Base-by-base conservation (phyloP, 2,113 vertebrate genomes). In the Scomber scombrus region DNA sequence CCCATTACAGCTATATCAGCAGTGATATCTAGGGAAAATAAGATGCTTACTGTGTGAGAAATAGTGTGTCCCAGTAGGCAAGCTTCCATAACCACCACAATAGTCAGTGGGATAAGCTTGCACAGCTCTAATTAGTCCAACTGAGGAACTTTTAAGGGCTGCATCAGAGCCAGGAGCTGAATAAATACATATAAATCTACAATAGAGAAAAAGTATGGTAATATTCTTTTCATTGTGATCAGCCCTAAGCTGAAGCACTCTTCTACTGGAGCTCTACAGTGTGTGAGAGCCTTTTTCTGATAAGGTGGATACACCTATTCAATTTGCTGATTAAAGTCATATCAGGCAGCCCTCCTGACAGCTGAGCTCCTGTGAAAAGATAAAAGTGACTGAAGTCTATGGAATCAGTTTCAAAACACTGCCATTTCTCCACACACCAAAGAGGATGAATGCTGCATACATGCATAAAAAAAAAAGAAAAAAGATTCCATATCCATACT, bases 281-380 rank as follows among this genome's bases (percentile, higher is more conserved):
- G 70, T 81, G 61, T 68, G 63, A 78, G 87, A 91, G 84, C 72
- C 54, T 77, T 65, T 82, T 55, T 74, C 60, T 78, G 76, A 90
- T 91, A 84, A 89, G 82, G 82, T 75, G 82, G 86, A 86, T 85
- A 82, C 78, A 87, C 78, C 82, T 87, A 69, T 90, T 91, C 86
- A 92, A 79, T 88, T 81, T 81, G 65, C 84, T 91, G 90, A 90
- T 92, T 90, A 90, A 91, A 91, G 90, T 85, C 84, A 75, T 83
- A 90, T 88, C 86, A 76, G 78, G 65, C 66, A n/a, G 51, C 19
- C 21, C 75, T 76, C 55, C 88, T 81, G 92, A 86, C 87, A 89
- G 83, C 73, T 72, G 43, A 80, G 84, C 84, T 78, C 15, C 73
- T 70, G 72, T 65, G 75, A 72, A 87, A 77, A 89, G 84, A 92